A percentile compares a stretch with the other conserved stretches of the same genome.
phyloP scores from a whole-genome alignment of 2,888 invertebrate species.

The Ornithoptera alexandrae region DNA sequence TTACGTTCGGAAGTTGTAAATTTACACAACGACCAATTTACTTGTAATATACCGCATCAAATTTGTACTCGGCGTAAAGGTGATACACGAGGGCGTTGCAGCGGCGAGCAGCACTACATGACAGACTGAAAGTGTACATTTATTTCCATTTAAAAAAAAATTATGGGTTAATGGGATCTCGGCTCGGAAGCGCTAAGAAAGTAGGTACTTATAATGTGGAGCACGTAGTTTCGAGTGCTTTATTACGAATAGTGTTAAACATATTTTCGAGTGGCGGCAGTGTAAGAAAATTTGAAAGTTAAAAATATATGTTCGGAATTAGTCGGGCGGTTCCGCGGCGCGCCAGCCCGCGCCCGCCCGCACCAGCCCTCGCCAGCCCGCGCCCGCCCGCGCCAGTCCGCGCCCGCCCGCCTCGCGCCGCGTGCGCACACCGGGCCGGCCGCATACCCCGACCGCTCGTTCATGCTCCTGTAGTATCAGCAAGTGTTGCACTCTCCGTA shows the following conservation, averaged over 20 bases:
- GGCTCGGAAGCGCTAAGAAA: conserved; percentile 61
- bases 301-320: conserved; percentile 69
- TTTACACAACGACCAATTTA: background rate
- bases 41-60: conserved; percentile 6
- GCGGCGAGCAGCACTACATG: conserved; percentile 39
- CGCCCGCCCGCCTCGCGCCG: no score
- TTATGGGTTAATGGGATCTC: conserved; percentile 68
- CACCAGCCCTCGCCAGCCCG: conserved; percentile 42
- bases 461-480: background rate
- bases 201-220: conserved; percentile 43
- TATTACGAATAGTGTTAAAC: conserved; percentile 14
- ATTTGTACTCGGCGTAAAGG: conserved; percentile 13
- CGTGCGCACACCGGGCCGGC: conserved; percentile 55
- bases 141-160: conserved; percentile 54
- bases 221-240: conserved; percentile 31
- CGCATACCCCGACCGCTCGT: conserved; percentile 31
- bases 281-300: conserved; percentile 55
- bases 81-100: conserved; percentile 28
- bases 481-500: background rate
- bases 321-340: conserved; percentile 58
- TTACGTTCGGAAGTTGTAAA: background rate
- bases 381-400: conserved; percentile 40
- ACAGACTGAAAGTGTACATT: conserved; percentile 48
- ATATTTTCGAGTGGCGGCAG: conserved; percentile 30
- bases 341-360: conserved; percentile 56